Conservation (phyloP, 2,113 vertebrate genomes). For the Gadus macrocephalus region DNA sequence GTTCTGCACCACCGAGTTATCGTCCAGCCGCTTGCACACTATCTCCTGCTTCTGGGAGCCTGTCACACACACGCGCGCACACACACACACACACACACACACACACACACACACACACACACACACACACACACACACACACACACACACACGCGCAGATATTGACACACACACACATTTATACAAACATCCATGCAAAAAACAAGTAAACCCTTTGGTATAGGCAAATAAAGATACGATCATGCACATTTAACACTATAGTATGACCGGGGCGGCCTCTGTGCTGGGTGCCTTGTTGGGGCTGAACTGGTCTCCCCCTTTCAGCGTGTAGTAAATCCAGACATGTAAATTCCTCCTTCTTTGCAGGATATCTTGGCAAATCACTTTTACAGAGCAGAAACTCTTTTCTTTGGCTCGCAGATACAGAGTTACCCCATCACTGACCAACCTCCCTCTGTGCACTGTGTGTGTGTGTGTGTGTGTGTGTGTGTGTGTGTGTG, state of each 20-base stretch:
- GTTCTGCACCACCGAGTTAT: conserved; percentile 93
- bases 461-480: conserved; percentile 38
- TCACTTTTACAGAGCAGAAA: conserved; percentile 68
- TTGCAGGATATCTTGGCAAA: conserved; percentile 66
- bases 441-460: conserved; percentile 43
- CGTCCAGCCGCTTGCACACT: conserved; percentile 92
- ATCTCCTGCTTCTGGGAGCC: conserved; percentile 92
- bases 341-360: conserved; percentile 66
- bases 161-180: too few species aligned
- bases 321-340: conserved; percentile 61
- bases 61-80: conserved; percentile 40
- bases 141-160: too few species aligned
- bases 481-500: conserved; percentile 6
- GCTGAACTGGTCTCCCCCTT: conserved; percentile 46
- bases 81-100: neutral
- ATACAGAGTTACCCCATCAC: conserved; percentile 55
- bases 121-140: too few species aligned
- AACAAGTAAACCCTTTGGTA: neutral
- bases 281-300: conserved; percentile 28
- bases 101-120: too few species aligned
- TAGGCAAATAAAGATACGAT: conserved; percentile 20
- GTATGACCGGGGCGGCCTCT: conserved; percentile 17
- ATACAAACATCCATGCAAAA: too few species aligned
- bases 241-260: conserved; percentile 8
- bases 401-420: conserved; percentile 69